These are phyloP conservation scores for Macrotis lagotis DNA, from an alignment of 2,113 vertebrate species.

Conservation along the genomic window DNA sequence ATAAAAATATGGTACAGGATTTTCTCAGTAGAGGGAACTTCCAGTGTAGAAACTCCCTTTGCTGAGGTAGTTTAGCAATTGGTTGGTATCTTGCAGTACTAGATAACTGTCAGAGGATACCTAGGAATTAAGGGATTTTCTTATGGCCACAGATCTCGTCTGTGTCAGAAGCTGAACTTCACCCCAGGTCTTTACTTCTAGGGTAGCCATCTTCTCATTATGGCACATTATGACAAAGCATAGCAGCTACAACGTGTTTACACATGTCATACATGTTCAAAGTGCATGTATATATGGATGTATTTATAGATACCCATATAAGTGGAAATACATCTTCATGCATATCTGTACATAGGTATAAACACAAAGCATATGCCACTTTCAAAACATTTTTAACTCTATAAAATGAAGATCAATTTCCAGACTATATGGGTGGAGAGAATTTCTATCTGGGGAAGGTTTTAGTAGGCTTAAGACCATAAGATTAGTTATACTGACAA, in stretches of 20 bases:
- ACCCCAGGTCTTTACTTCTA: slow-evolving; percentile 20
- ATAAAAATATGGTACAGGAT: background rate
- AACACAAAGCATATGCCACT: background rate
- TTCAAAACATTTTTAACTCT: background rate
- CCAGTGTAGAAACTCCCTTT: background rate
- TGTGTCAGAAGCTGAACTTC: background rate
- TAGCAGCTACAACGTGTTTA: background rate
- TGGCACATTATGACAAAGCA: background rate
- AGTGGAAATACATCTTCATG: too few species aligned
- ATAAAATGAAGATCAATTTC: background rate
- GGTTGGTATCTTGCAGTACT: background rate
- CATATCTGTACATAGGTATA: background rate
- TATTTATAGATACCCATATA: too few species aligned
- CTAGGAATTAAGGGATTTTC: background rate
- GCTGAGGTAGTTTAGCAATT: background rate
- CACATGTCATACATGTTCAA: too few species aligned
- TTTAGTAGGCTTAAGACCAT: background rate
- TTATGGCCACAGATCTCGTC: background rate
- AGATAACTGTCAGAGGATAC: background rate
- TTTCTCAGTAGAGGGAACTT: background rate
- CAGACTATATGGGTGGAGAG: background rate
- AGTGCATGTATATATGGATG: too few species aligned
- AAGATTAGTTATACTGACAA: background rate
- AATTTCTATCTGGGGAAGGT: background rate
- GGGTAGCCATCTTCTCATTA: background rate